Evolutionary conservation across 2,797 vertebrate species (phyloP), one percentile per base, ranked within the genome.

Genomic region (Spinibarbus caldwelli): DNA sequence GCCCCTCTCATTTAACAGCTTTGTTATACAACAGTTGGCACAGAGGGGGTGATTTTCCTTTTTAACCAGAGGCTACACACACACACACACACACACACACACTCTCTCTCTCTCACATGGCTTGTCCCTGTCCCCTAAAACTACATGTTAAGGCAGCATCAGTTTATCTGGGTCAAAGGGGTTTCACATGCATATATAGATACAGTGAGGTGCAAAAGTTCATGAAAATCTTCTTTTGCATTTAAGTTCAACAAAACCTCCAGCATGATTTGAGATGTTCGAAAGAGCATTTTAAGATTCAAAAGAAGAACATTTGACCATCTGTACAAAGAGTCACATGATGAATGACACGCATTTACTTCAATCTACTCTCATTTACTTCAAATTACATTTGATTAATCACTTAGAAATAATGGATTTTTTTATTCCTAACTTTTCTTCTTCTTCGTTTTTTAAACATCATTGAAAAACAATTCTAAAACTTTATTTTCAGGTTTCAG

Each of bases 21-120:
- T 57, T 71, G 34, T 54, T 71, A 41, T 29, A 57, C 9, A 54
- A 57, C 67, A 82, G 34, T 71, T 71, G 67, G 67, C 67, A 57
- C n/a, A 64, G 77, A 45, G 26, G 36, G 72, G 10, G 34, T 52
- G 83, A 19, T 29, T 45, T 83, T 36, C 7, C 17, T 26, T 21
- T 49, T 31, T 57, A 29, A 36, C 11, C 12, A 54, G 73, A 54
- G 21, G 49, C 49, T 52, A 34, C 34, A 72, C 67, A 47, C n/a
- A 47, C 15, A 77, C 59, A 84, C 57, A 47, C 43, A 47, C n/a
- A 45, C 4, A 5, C 4, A 5, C 67, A 47, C n/a, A n/a, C n/a
- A n/a, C n/a, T n/a, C n/a, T n/a, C n/a, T n/a, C n/a, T n/a, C n/a
- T n/a, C n/a, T n/a, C n/a, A n/a, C n/a, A n/a, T n/a, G n/a, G n/a